Evolutionary conservation across 2,113 vertebrate species (phyloP).

Genomic region (Rhipidura dahli): DNA sequence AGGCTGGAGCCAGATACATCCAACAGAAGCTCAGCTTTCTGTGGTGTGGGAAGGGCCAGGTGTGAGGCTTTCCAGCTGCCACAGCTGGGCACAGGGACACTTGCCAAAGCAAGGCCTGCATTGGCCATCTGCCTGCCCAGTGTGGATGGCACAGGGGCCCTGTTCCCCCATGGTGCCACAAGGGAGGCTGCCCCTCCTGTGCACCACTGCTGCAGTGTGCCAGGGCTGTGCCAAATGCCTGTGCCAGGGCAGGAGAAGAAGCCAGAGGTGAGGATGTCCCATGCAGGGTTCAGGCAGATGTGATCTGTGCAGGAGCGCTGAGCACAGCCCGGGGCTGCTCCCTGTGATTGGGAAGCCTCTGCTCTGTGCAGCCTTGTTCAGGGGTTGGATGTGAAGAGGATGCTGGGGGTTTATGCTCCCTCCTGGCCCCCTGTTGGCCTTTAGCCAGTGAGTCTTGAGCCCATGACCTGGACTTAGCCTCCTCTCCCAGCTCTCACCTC

Average conservation of each 20-base stretch:
- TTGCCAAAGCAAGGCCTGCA: not conserved
- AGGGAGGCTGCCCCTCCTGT: fast-evolving
- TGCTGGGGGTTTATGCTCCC: not conserved
- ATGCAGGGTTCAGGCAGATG: fast-evolving
- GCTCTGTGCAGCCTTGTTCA: fast-evolving
- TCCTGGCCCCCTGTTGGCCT: not conserved
- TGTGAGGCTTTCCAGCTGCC: not conserved
- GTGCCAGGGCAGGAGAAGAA: not conserved
- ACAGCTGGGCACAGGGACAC: not conserved
- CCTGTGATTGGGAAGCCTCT: not conserved
- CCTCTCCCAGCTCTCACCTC: not conserved
- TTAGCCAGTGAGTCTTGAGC: not conserved
- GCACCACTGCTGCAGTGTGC: not conserved
- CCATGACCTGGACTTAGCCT: fast-evolving
- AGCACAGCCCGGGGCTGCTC: not conserved
- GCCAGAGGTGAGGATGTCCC: not conserved
- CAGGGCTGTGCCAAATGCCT: not conserved
- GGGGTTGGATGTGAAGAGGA: fast-evolving
- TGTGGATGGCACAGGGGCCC: fast-evolving
- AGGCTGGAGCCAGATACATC: not conserved
- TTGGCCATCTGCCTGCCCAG: not conserved
- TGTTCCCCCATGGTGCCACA: not conserved
- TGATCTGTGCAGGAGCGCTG: not conserved
- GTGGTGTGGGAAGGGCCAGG: not conserved
- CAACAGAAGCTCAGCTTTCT: not conserved